Base-by-base conservation (phyloP, 2,888 invertebrate species). In the Clivina fossor region DNA sequence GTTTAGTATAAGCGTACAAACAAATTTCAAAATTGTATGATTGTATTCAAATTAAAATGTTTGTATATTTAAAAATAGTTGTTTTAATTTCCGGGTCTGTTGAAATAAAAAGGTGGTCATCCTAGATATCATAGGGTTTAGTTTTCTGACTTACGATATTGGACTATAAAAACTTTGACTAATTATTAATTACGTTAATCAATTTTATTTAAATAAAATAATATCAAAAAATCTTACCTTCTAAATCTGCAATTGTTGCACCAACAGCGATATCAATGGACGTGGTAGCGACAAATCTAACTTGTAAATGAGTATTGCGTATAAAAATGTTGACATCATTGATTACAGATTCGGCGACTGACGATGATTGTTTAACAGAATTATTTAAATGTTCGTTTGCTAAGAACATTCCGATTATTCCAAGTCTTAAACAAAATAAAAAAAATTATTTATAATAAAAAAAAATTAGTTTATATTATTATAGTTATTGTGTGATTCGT, bases 241-340 rank as follows among this genome's bases (percentile, higher is more conserved):
- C 81, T 61, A 85, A 75, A 70, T 85, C 84, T 62, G 77, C 78
- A 65, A 80, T 76, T 60, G 82, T 77, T 48, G 80, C 80, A 62
- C 82, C 81, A 49, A 81, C 76, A 11, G 83, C 77, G 61, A 81
- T 78, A 71, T 85, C 83, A 62, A 83, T 76, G 40, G 80, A 76
- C 11, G 78, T 68, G 7, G 71, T 68, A 4, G 68, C 64, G 4
- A 70, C 68, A 60, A 71, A 70, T 60, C 81, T 78, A 60, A 85
- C 76, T 72, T 85, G 83, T 68, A 78, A 73, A 65, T 83, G 80
- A n/a, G 83, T 80, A 65, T 83, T 82, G 63, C 78, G 75, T 54
- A 84, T 73, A 66, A 83, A 85, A 51, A 79, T 78, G 65, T 78
- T 77, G 46, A 83, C 70, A 68, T 85, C 85, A 61, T 79, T 76